A percentile compares a stretch with the other conserved stretches of the same genome.
Evolutionary conservation across 2,888 invertebrate species (phyloP).

Genomic region (Tenthredo scrophulariae): DNA sequence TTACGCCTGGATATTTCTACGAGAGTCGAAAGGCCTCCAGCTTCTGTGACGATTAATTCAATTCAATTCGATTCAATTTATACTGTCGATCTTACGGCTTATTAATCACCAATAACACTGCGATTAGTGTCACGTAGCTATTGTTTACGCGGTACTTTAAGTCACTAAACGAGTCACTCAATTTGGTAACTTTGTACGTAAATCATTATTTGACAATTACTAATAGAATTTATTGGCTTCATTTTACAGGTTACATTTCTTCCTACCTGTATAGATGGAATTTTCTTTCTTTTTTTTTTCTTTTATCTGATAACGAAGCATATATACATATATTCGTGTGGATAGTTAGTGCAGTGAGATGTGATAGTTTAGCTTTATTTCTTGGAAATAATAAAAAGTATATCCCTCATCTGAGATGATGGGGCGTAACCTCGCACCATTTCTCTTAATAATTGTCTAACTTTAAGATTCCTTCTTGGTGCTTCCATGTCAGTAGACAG

Average conservation of each 20-base stretch:
- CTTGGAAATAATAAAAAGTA: slow-evolving; percentile 33
- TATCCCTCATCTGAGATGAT: slow-evolving; percentile 28
- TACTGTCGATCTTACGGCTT: slow-evolving; percentile 5
- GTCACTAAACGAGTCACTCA: not conserved
- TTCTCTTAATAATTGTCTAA: slow-evolving; percentile 48
- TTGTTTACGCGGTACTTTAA: not conserved
- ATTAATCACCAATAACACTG: slow-evolving; percentile 2
- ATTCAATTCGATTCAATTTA: slow-evolving; percentile 35
- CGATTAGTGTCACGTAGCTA: not conserved
- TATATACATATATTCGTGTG: not conserved
- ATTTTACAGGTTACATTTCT: not conserved
- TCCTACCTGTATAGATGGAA: not conserved
- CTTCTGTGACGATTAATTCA: slow-evolving; percentile 4
- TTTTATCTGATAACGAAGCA: not conserved
- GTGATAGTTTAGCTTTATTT: slow-evolving; percentile 5
- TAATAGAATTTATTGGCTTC: not conserved
- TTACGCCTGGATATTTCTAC: slow-evolving; percentile 4
- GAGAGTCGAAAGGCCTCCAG: not conserved
- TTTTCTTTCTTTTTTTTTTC: not conserved
- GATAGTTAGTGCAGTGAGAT: not conserved
- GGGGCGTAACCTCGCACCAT: slow-evolving; percentile 32
- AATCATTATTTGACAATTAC: not conserved
- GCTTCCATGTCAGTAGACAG: slow-evolving; percentile 15
- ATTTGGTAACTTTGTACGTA: not conserved
- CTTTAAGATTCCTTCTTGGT: slow-evolving; percentile 31